A percentile compares a stretch with the other conserved stretches of the same genome.
Conservation (phyloP, 2,113 vertebrate genomes). For the Aythya baeri region DNA sequence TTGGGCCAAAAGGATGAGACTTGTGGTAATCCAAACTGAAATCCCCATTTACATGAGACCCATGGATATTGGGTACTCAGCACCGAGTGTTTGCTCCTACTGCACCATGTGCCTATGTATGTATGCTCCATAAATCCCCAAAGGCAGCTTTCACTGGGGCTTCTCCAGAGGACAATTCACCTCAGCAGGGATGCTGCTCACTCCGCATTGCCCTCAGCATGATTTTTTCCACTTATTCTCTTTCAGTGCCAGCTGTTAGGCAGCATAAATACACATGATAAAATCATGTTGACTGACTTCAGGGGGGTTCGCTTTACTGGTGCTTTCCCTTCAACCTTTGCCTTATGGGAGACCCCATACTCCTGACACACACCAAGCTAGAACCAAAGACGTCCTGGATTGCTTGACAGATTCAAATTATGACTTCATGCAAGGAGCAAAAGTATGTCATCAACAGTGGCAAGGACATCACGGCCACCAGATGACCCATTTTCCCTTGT, state of each 20-base stretch:
- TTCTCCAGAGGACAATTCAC: not conserved
- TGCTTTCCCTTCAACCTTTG: not conserved
- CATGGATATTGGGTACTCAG: accelerated
- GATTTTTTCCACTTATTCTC: not conserved
- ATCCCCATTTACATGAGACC: accelerated
- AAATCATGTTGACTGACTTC: not conserved
- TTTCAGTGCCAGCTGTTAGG: not conserved
- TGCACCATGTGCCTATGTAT: accelerated
- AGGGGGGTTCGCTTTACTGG: not conserved
- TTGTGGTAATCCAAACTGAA: not conserved
- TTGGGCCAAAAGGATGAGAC: not conserved
- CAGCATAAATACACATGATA: not conserved
- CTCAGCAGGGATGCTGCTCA: not conserved
- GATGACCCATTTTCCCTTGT: not conserved
- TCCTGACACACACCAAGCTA: not conserved
- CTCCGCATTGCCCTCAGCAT: not conserved
- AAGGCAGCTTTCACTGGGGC: not conserved
- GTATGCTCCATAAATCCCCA: not conserved
- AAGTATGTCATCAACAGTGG: not conserved
- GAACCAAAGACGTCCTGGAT: not conserved
- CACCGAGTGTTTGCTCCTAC: accelerated
- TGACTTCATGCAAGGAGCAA: not conserved
- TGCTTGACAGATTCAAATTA: not conserved
- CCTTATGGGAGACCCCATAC: accelerated
- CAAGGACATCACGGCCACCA: not conserved